phyloP scores from a whole-genome alignment of 2,888 invertebrate species.

The Dicranocentrus wangi region DNA sequence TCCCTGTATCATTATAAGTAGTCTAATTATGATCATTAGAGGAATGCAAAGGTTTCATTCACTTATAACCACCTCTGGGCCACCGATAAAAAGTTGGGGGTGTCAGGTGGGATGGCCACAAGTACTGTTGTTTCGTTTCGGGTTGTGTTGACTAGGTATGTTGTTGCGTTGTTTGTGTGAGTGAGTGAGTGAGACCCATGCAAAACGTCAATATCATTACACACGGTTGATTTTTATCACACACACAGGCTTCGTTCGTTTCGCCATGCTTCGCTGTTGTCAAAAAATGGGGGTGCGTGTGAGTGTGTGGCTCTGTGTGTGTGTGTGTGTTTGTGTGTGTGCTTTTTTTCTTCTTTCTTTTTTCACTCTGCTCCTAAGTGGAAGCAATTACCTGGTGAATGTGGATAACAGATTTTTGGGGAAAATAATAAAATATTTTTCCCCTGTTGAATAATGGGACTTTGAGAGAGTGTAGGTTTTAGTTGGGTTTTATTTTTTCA shows the following conservation, averaged over 20 bases:
- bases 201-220: constrained; percentile 52
- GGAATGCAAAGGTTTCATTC: constrained; percentile 33
- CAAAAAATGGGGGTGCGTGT: constrained; percentile 26
- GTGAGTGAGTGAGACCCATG: constrained; percentile 39
- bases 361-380: background rate
- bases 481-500: no score
- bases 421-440: no score
- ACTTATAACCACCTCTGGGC: constrained; percentile 5
- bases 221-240: constrained; percentile 43
- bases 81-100: constrained; percentile 49
- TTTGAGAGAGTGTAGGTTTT: no score
- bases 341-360: constrained; percentile 7
- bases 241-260: background rate
- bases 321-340: constrained; percentile 6
- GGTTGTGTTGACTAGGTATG: no score
- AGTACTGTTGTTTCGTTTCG: constrained; percentile 17
- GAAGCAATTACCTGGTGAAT: constrained; percentile 21
- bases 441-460: no score
- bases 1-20: constrained; percentile 51
- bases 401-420: no score
- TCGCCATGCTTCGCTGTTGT: constrained; percentile 1
- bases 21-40: constrained; percentile 62
- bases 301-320: no score
- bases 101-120: constrained; percentile 47
- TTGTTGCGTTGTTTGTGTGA: constrained; percentile 10